Evolutionary conservation across 2,888 invertebrate species (phyloP), one percentile per base, ranked within the genome.

Genomic region (Chaetoderma sp.): DNA sequence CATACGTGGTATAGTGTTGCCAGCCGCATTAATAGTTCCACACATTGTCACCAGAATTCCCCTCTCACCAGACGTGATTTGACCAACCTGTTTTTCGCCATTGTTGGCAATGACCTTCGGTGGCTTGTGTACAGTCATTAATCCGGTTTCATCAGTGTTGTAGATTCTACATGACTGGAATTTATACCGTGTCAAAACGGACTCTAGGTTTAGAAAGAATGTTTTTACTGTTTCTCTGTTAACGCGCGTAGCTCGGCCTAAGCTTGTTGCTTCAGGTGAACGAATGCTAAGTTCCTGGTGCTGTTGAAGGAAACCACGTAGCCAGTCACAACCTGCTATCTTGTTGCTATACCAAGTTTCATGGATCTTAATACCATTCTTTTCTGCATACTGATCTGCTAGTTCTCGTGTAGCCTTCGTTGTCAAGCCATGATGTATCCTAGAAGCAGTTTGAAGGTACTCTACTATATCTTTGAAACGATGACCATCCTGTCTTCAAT

Each of bases 1-100:
- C 55, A 71, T 32, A 6, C 55, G 69, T 32, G 69, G 64, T n/a
- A 71, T 25, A 25, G 30, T 42, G 8, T 1, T 65, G 8, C 69
- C 69, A n/a, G 56, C 18, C 28, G 69, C 57, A 59, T 45, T 60
- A 39, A 65, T 49, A 21, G 64, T 28, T 49, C 36, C 64, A 18
- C 50, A 45, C 4, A 59, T 39, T 8, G 60, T 69, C 27, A 60
- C 60, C 0, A 60, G 47, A 54, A 59, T 25, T 25, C 52, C 56
- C 36, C 64, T 13, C 50, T 69, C 68, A 0, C 27, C 49, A 8
- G 60, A 49, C 10, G 60, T 25, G 4, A 49, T n/a, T n/a, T n/a
- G 33, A 1, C 60, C 49, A 18, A 58, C 21, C 27, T 44, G 42
- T 23, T 18, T 44, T 1, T 21, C 23, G 4, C 32, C 44, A 27